Evolutionary conservation across 1,140 invertebrate genomes (phyloP).

Genomic region (Drosophila neocordata): DNA sequence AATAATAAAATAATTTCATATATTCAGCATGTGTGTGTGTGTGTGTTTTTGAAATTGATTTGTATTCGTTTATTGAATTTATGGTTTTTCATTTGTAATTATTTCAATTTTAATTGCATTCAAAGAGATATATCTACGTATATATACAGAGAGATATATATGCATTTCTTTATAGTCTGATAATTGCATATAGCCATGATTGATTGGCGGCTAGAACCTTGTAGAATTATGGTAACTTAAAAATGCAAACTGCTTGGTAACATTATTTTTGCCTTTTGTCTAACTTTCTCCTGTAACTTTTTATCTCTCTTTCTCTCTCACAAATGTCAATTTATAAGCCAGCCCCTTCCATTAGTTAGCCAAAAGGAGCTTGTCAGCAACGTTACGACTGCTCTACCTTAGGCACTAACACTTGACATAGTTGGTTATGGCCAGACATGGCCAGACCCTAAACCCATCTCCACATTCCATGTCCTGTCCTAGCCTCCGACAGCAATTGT

Average conservation of each 20-base stretch:
- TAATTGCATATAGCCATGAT: constrained; percentile 30
- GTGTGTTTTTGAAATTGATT: constrained; percentile 6
- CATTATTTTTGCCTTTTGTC: no score
- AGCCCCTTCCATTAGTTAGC: neutral
- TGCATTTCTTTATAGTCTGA: neutral
- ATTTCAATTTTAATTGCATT: neutral
- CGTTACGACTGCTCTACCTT: neutral
- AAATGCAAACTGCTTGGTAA: constrained; percentile 27
- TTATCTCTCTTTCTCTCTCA: no score
- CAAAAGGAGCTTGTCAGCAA: constrained; percentile 19
- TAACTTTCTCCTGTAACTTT: no score
- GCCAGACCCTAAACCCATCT: neutral
- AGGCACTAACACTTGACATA: constrained; percentile 3
- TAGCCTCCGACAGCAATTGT: neutral
- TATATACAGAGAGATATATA: neutral
- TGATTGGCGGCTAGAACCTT: constrained; percentile 39
- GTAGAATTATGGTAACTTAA: constrained; percentile 48
- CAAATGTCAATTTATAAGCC: neutral
- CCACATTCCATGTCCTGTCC: neutral
- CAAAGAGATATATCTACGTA: neutral
- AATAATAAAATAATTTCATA: constrained; percentile 5
- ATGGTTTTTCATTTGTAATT: neutral
- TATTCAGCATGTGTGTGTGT: neutral
- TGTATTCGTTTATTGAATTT: constrained; percentile 7
- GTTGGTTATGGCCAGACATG: constrained; percentile 3